phyloP scores from a whole-genome alignment of 1,140 invertebrate species.

The Zaprionus africanus region DNA sequence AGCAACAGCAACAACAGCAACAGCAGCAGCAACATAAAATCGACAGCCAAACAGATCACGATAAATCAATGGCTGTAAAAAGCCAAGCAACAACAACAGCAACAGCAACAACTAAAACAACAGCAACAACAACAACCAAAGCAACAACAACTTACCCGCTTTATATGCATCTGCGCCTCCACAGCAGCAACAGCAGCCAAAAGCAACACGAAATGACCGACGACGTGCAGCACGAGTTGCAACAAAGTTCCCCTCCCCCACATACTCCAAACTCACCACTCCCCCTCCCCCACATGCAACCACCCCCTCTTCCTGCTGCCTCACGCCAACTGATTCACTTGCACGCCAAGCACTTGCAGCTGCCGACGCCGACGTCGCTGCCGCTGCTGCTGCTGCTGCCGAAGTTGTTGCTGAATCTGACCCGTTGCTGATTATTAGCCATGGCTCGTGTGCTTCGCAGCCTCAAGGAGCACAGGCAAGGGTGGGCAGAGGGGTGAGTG shows the following conservation, averaged over 20 bases:
- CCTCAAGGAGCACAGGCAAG: background rate
- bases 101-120: no score
- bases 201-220: constrained; percentile 79
- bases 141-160: constrained; percentile 38
- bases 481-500: background rate
- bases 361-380: constrained; percentile 53
- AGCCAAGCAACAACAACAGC: constrained; percentile 57
- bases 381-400: constrained; percentile 30
- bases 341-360: constrained; percentile 71
- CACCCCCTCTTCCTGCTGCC: background rate
- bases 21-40: constrained; percentile 66
- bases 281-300: background rate
- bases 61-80: constrained; percentile 76
- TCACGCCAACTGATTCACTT: constrained; percentile 41
- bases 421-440: constrained; percentile 55
- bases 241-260: constrained; percentile 26
- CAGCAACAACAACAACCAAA: constrained; percentile 13
- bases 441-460: constrained; percentile 39
- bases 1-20: constrained; percentile 36
- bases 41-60: constrained; percentile 77
- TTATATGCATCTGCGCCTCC: constrained; percentile 63
- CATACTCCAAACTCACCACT: constrained; percentile 13
- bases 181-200: constrained; percentile 47
- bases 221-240: constrained; percentile 81
- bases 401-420: constrained; percentile 17